Evolutionary conservation across 2,113 vertebrate species (phyloP).

Genomic region (Pluvianellus socialis): DNA sequence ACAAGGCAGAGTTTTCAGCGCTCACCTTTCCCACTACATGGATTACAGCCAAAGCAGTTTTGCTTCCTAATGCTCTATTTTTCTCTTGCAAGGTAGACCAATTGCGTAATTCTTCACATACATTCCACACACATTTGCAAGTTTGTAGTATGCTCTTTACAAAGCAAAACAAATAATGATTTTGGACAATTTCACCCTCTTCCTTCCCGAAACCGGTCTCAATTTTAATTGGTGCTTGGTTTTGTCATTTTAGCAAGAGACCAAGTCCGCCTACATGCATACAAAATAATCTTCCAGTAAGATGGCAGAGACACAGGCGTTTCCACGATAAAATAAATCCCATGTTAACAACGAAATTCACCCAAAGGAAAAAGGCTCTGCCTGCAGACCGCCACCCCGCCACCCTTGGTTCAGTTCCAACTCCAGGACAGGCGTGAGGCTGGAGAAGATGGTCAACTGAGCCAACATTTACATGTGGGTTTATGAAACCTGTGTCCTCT

Average conservation of each 20-base stretch:
- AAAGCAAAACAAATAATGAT: neutral
- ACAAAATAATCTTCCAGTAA: neutral
- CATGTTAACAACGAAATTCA: fast-evolving
- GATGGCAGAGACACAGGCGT: neutral
- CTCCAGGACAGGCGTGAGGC: neutral
- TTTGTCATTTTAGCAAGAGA: neutral
- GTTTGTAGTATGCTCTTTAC: neutral
- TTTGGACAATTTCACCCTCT: neutral
- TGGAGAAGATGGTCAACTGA: neutral
- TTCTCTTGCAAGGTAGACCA: neutral
- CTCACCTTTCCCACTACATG: neutral
- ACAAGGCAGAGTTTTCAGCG: neutral
- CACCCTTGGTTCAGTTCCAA: neutral
- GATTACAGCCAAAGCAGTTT: neutral
- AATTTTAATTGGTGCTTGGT: neutral
- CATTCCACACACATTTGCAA: neutral
- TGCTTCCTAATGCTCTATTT: neutral
- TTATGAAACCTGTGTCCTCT: fast-evolving
- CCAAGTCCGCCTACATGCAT: fast-evolving
- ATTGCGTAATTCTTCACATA: neutral
- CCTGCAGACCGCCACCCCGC: neutral
- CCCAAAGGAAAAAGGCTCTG: neutral
- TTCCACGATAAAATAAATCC: neutral
- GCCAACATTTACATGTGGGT: neutral
- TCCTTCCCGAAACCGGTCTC: neutral